Evolutionary conservation across 2,113 vertebrate species (phyloP).

Genomic region (Ascaphus truei): DNA sequence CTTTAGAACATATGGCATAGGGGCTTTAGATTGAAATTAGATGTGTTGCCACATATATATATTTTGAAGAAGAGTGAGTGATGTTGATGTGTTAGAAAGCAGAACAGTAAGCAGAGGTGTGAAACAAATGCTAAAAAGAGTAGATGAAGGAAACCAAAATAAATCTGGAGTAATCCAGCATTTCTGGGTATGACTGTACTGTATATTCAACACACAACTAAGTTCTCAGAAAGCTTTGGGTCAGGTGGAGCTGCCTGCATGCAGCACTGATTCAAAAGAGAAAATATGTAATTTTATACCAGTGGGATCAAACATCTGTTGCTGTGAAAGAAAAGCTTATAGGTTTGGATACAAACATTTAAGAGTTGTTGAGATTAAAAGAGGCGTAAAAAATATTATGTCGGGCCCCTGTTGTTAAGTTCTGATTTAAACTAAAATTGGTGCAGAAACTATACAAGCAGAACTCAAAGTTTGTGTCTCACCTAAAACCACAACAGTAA

Average conservation of each 20-base stretch:
- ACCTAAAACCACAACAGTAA: too few relatives aligned
- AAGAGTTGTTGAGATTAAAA: conserved; percentile 7
- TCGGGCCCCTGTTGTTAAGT: neutral
- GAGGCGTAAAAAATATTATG: conserved; percentile 4
- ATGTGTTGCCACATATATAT: too few relatives aligned
- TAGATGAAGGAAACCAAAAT: neutral
- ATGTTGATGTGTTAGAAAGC: too few relatives aligned
- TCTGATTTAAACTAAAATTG: too few relatives aligned
- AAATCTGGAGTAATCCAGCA: neutral
- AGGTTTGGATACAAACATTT: conserved; percentile 20
- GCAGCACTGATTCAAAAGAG: conserved; percentile 6
- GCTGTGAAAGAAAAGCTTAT: conserved; percentile 5
- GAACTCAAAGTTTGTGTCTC: too few relatives aligned
- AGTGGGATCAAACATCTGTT: conserved; percentile 9
- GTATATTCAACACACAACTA: neutral
- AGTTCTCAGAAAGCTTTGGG: conserved; percentile 1
- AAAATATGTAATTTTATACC: conserved; percentile 10
- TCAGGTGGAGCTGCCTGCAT: neutral
- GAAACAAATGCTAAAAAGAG: neutral
- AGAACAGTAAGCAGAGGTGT: neutral
- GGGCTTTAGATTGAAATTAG: too few relatives aligned
- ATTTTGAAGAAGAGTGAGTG: too few relatives aligned
- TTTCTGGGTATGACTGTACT: conserved; percentile 1
- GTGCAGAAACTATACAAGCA: too few relatives aligned
- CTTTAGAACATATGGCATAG: too few relatives aligned